These are phyloP conservation scores for Cephalopholis sonnerati DNA, from an alignment of 2,113 vertebrate species.

Conservation along the genomic window DNA sequence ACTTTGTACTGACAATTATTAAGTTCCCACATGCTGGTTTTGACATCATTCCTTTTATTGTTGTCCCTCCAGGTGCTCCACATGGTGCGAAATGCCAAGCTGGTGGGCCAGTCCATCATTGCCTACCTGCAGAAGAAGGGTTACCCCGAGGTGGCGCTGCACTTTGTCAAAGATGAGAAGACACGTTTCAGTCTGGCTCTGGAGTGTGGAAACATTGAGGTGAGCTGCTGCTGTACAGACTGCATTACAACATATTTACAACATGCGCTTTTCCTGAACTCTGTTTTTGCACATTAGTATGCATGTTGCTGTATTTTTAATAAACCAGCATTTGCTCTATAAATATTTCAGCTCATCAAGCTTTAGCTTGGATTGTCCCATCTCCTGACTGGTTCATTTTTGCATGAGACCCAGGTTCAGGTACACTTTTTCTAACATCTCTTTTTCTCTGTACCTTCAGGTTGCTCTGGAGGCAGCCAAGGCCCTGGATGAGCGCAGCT, in stretches of 20 bases:
- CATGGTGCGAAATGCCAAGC: slow-evolving; percentile 97
- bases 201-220: slow-evolving; percentile 96
- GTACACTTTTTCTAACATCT: background rate
- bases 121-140: slow-evolving; percentile 98
- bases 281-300: background rate
- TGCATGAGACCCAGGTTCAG: background rate
- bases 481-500: slow-evolving; percentile 94
- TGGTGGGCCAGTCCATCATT: slow-evolving; percentile 98
- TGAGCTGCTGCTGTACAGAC: slow-evolving; percentile 44
- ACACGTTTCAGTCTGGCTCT: slow-evolving; percentile 96
- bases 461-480: slow-evolving; percentile 96
- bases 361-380: background rate
- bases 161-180: slow-evolving; percentile 98
- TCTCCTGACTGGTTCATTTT: background rate
- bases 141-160: slow-evolving; percentile 96
- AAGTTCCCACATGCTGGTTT: background rate
- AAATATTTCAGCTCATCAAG: background rate
- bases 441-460: slow-evolving; percentile 68
- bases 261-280: background rate
- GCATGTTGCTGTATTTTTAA: background rate
- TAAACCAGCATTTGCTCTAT: background rate
- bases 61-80: slow-evolving; percentile 90
- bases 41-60: background rate
- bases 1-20: background rate
- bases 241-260: background rate